phyloP scores from a whole-genome alignment of 2,113 vertebrate species.

The Salminus brasiliensis region DNA sequence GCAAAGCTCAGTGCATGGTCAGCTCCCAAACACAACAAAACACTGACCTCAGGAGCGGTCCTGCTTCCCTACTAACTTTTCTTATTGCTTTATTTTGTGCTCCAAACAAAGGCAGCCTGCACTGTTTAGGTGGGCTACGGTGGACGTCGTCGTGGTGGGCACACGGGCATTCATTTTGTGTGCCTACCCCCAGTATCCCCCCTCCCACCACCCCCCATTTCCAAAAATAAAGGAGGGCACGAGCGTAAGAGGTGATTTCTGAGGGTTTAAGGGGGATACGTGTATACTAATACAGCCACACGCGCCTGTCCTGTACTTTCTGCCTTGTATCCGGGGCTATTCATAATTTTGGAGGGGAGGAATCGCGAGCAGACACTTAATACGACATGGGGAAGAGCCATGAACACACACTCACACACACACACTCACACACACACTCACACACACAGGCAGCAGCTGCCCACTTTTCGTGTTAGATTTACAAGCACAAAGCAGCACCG shows the following conservation, averaged over 20 bases:
- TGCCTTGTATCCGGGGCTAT: not conserved
- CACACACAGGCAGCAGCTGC: not conserved
- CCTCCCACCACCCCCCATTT: too few species aligned
- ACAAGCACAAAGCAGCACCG: too few species aligned
- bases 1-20: not conserved
- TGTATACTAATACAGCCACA: too few species aligned
- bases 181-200: too few species aligned
- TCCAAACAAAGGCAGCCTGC: too few species aligned
- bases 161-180: not conserved
- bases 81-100: too few species aligned
- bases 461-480: too few species aligned
- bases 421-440: slow-evolving; percentile 5
- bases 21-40: not conserved
- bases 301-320: too few species aligned
- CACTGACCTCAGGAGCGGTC: not conserved
- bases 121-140: not conserved
- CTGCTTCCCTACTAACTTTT: too few species aligned
- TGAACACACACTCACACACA: not conserved
- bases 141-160: not conserved
- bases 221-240: not conserved
- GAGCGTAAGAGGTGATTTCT: not conserved
- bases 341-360: not conserved
- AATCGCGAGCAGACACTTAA: slow-evolving; percentile 2
- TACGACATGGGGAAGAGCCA: not conserved
- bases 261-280: too few species aligned